phyloP scores from a whole-genome alignment of 2,888 invertebrate genomes.

The Toxonevra muliebris region DNA sequence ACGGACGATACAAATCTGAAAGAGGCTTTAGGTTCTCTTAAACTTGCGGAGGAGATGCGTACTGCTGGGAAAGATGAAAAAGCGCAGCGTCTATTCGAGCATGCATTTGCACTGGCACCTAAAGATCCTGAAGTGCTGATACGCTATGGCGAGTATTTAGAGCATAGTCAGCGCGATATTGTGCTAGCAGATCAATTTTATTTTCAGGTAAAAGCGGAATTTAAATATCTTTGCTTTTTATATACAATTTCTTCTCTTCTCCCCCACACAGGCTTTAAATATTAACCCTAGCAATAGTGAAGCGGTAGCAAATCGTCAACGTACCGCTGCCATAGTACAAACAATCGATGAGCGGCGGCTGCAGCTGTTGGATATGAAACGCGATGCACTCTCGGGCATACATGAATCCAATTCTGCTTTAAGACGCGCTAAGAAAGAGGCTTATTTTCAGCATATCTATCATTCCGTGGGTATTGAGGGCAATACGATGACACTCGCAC shows the following conservation, averaged over 20 bases:
- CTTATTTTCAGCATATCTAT: slow-evolving; percentile 95
- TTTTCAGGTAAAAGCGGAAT: slow-evolving; percentile 72
- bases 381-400: slow-evolving; percentile 81
- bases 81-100: slow-evolving; percentile 86
- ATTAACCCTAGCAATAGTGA: slow-evolving; percentile 84
- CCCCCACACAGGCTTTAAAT: slow-evolving; percentile 72
- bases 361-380: slow-evolving; percentile 79
- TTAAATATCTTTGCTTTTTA: background rate
- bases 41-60: slow-evolving; percentile 87
- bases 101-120: slow-evolving; percentile 91
- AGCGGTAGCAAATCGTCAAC: slow-evolving; percentile 81
- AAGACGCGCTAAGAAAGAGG: slow-evolving; percentile 89
- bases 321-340: slow-evolving; percentile 89
- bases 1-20: slow-evolving; percentile 55
- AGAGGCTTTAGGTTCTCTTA: slow-evolving; percentile 86
- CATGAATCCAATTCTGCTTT: slow-evolving; percentile 83
- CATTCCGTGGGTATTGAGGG: slow-evolving; percentile 98
- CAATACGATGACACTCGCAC: slow-evolving; percentile 93
- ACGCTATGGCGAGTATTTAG: slow-evolving; percentile 92
- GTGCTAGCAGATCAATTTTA: slow-evolving; percentile 92
- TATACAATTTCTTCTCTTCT: background rate
- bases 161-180: slow-evolving; percentile 84
- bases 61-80: slow-evolving; percentile 83
- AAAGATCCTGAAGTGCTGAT: slow-evolving; percentile 91
- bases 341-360: slow-evolving; percentile 77